Evolutionary conservation across 2,888 invertebrate genomes (phyloP).

Genomic region (Drosophila affinis): DNA sequence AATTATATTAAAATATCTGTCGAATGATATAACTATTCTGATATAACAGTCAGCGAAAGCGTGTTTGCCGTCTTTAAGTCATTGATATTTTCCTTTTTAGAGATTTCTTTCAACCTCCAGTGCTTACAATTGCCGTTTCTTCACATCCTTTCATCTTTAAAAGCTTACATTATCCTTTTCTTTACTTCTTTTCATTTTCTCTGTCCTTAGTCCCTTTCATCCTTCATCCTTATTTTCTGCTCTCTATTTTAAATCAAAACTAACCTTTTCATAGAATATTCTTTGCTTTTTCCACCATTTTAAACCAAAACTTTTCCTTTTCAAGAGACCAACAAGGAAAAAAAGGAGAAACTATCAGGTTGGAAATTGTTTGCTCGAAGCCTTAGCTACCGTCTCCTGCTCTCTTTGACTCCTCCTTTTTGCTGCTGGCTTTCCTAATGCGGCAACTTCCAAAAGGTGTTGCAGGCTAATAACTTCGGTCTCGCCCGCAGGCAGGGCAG

Average conservation of each 20-base stretch:
- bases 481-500: constrained; percentile 35
- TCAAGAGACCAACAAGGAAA: constrained; percentile 13
- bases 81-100: constrained; percentile 13
- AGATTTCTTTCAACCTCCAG: background rate
- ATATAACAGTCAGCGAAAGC: constrained; percentile 23
- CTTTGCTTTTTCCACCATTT: background rate
- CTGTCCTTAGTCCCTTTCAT: background rate
- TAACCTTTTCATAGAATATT: constrained; percentile 8
- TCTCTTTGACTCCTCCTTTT: background rate
- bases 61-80: constrained; percentile 10
- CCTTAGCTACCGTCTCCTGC: constrained; percentile 5
- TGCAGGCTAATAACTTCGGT: constrained; percentile 71
- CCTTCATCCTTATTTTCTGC: background rate
- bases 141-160: background rate
- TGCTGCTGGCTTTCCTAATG: constrained; percentile 50
- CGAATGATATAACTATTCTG: constrained; percentile 40
- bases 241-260: background rate
- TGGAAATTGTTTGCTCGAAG: constrained; percentile 46
- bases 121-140: background rate
- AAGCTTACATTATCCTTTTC: background rate
- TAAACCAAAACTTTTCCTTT: constrained; percentile 48
- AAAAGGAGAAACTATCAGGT: constrained; percentile 14
- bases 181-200: background rate
- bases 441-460: constrained; percentile 68
- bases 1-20: constrained; percentile 60